A percentile compares a stretch with the other conserved stretches of the same genome.
These are phyloP conservation scores for Neopipo cinnamomea DNA, from an alignment of 2,113 vertebrate genomes.

Conservation along the genomic window DNA sequence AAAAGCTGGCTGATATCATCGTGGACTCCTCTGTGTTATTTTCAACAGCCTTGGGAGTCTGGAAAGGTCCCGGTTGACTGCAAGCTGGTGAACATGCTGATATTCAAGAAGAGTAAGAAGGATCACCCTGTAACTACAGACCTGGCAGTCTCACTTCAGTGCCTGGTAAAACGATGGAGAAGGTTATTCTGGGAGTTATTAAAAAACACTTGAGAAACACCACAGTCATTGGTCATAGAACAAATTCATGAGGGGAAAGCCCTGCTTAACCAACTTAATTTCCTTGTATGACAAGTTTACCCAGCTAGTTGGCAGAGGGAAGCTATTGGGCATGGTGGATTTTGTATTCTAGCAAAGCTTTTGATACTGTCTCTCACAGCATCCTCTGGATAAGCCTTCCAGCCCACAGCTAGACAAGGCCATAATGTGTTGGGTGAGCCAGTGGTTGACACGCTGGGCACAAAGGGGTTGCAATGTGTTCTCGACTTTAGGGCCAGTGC, in stretches of 20 bases:
- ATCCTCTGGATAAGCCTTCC: neutral
- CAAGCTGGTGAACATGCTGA: neutral
- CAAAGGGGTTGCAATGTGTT: neutral
- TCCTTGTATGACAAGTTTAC: neutral
- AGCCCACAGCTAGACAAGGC: neutral
- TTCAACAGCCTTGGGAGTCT: neutral
- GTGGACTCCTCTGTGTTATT: neutral
- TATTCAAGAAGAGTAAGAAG: neutral
- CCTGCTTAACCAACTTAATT: neutral
- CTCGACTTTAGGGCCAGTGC: neutral
- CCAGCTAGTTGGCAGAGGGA: neutral
- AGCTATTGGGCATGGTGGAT: neutral
- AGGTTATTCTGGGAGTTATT: neutral
- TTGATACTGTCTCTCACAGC: neutral
- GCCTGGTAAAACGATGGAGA: neutral
- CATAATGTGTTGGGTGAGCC: neutral
- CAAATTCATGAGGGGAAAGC: neutral
- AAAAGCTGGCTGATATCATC: rapidly evolving
- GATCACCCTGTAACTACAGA: neutral
- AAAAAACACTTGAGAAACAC: neutral
- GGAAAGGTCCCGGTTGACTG: rapidly evolving
- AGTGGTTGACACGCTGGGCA: rapidly evolving
- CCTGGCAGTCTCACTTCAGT: neutral
- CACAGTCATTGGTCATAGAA: neutral
- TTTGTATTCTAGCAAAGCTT: neutral